A percentile compares a stretch with the other conserved stretches of the same genome.
Conservation (phyloP, 2,888 invertebrate genomes). For the Holacanthella duospinosa region DNA sequence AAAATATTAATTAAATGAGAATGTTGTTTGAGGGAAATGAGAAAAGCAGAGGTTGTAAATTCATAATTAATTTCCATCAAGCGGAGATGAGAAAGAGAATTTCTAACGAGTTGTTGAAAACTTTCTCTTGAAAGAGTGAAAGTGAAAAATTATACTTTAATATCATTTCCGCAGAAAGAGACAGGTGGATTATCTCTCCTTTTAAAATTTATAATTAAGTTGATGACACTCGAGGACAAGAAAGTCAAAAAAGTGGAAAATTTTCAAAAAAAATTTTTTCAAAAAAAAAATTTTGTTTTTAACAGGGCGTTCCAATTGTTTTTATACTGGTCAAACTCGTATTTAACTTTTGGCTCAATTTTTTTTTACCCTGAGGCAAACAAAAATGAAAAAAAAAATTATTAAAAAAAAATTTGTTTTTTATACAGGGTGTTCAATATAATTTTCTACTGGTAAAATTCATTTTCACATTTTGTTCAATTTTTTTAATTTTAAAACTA, state of each 20-base stretch:
- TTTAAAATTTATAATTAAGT: background rate
- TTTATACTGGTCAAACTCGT: no score
- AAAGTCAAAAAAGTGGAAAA: background rate
- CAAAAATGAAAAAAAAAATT: no score
- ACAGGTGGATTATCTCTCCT: constrained; percentile 4
- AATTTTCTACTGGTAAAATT: no score
- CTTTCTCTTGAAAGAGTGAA: background rate
- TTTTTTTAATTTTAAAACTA: no score
- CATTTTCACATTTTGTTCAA: no score
- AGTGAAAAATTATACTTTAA: background rate
- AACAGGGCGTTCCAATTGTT: no score
- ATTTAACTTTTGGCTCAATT: background rate
- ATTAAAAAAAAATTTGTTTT: no score
- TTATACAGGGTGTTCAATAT: no score
- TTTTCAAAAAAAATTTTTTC: background rate
- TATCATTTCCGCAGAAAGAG: background rate
- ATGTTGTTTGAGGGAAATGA: no score
- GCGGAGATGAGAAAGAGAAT: background rate
- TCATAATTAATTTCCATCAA: background rate
- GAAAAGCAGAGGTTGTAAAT: no score
- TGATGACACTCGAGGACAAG: background rate
- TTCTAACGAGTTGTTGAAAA: background rate
- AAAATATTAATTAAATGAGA: no score
- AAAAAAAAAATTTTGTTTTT: no score
- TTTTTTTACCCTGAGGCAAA: background rate